Base-by-base conservation (phyloP, 2,797 vertebrate genomes). In the Neostethus bicornis region DNA sequence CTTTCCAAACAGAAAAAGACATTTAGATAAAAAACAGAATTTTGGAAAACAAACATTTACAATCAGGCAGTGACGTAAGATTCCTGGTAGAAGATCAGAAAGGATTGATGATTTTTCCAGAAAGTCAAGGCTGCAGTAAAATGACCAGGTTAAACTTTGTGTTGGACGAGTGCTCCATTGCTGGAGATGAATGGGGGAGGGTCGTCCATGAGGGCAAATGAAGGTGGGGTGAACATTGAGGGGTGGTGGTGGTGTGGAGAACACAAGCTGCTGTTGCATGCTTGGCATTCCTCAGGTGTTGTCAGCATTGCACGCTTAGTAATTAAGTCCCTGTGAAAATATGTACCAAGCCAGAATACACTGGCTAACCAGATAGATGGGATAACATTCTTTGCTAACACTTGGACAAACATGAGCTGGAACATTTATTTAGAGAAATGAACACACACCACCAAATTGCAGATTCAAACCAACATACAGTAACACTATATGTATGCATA, bases 211-310 rank as follows among this genome's bases (percentile, higher is more conserved):
- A 51, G 39, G 56, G 54, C 49, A 61, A 66, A 56, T 37, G n/a
- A 61, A 55, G 62, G 59, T 61, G 48, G 73, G 58, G 28, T 60
- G 54, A 63, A 56, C 42, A 69, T 56, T 57, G 31, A 24, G 53
- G 61, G 20, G 37, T 16, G 47, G 51, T 5, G 67, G 61, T 61
- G 69, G 46, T 43, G 45, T 49, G 68, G 60, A 68, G 72, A 73
- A 59, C 70, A 68, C 77, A 78, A 69, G 68, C 73, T 77, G 80
- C 76, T 81, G 77, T 60, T 85, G 81, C 88, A 91, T 91, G 79
- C 86, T 87, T 78, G 12, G 45, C 84, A 91, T 92, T 91, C 89
- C 85, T 90, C 86, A 89, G 86, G 88, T 91, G 86, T 90, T 91
- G 83, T 88, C 85, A 87, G 83, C 79, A 85, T 78, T 72, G 77